Percentiles rank a stretch among this genome's conserved stretches.
Evolutionary conservation across 1,140 invertebrate species (phyloP).

Genomic region (Charaxes varanes): DNA sequence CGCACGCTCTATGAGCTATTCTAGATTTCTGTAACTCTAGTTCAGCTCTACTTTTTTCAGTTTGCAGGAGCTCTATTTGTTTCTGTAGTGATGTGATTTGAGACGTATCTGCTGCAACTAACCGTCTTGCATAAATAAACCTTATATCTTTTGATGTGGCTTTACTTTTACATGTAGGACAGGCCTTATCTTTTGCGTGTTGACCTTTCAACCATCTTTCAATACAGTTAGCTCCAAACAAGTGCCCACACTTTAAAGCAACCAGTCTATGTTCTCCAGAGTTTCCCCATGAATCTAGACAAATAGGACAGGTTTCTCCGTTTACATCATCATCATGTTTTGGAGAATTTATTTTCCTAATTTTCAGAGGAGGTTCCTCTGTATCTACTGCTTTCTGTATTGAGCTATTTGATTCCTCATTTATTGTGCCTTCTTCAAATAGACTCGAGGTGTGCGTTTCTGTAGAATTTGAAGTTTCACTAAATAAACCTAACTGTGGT

Average conservation of each 20-base stretch:
- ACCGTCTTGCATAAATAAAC: conserved; percentile 75
- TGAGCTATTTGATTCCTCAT: conserved; percentile 29
- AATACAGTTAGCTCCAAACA: conserved; percentile 91
- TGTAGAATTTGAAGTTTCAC: conserved; percentile 16
- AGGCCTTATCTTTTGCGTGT: conserved; percentile 69
- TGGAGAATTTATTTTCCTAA: conserved; percentile 42
- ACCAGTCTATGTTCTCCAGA: conserved; percentile 89
- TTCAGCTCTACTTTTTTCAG: conserved; percentile 49
- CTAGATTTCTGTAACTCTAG: conserved; percentile 51
- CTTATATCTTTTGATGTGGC: conserved; percentile 83
- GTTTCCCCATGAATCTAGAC: conserved; percentile 89
- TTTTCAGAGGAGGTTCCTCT: conserved; percentile 49
- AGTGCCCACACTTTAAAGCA: conserved; percentile 91
- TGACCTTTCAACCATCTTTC: conserved; percentile 82
- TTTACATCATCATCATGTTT: conserved; percentile 71
- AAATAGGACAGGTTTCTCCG: conserved; percentile 88
- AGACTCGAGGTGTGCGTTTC: conserved; percentile 5
- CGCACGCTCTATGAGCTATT: conserved; percentile 61
- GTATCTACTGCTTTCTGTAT: conserved; percentile 10
- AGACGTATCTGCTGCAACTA: conserved; percentile 70
- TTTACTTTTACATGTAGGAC: conserved; percentile 92
- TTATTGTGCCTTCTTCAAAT: conserved; percentile 23
- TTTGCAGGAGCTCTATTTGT: conserved; percentile 61
- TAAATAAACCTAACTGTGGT: conserved; percentile 1
- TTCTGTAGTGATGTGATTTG: conserved; percentile 73